Evolutionary conservation across 2,888 invertebrate genomes (phyloP).

Genomic region (Drosophila emarginata): DNA sequence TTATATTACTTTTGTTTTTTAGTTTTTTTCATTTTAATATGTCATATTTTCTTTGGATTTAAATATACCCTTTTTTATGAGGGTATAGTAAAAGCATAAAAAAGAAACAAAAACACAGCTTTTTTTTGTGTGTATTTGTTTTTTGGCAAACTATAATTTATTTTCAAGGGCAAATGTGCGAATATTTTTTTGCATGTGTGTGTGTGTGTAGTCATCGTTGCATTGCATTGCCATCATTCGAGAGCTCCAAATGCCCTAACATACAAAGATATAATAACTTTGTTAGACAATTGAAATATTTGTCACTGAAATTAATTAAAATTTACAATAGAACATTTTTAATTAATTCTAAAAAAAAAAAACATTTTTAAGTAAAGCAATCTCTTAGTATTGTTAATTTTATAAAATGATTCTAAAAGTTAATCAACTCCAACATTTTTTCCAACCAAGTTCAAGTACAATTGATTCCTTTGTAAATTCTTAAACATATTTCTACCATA

Average conservation of each 20-base stretch:
- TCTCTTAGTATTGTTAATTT: too few species aligned
- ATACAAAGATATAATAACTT: neutral
- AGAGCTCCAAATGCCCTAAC: conserved; percentile 49
- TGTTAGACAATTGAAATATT: neutral
- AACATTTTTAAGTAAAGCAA: too few species aligned
- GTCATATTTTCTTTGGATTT: neutral
- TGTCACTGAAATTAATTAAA: too few species aligned
- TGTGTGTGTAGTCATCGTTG: conserved; percentile 42
- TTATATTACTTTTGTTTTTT: too few species aligned
- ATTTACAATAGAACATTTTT: too few species aligned
- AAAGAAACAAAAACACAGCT: conserved; percentile 39
- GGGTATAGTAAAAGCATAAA: conserved; percentile 28
- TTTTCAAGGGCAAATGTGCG: conserved; percentile 73
- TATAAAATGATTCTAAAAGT: too few species aligned
- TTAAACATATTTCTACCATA: neutral
- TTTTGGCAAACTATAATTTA: conserved; percentile 70
- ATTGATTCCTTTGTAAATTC: neutral
- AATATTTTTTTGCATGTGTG: conserved; percentile 36
- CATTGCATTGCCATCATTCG: conserved; percentile 55
- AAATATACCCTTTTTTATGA: neutral
- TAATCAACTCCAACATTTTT: too few species aligned
- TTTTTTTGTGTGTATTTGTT: conserved; percentile 15
- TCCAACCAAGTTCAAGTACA: too few species aligned
- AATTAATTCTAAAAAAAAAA: too few species aligned
- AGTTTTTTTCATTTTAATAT: too few species aligned